These are phyloP conservation scores for western clawed frog (Xenopus tropicalis) DNA, from an alignment of 2,113 vertebrate species.

Conservation along the genomic window DNA sequence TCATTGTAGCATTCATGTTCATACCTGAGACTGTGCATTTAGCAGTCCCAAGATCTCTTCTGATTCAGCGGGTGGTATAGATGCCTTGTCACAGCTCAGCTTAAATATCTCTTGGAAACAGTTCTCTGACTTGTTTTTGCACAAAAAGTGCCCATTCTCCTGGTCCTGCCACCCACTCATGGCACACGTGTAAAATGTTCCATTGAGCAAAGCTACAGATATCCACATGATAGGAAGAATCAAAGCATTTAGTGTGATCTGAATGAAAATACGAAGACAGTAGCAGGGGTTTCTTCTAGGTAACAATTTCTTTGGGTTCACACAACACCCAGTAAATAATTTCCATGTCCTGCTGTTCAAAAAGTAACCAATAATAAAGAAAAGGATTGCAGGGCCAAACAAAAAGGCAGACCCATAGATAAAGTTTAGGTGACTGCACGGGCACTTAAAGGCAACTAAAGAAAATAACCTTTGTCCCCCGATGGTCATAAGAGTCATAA, in stretches of 20 bases:
- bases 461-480: conserved; percentile 85
- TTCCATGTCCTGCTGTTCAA: conserved; percentile 76
- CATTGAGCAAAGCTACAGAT: conserved; percentile 86
- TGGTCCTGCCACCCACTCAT: conserved; percentile 77
- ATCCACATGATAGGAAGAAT: conserved; percentile 90
- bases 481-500: conserved; percentile 84
- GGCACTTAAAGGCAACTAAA: conserved; percentile 87
- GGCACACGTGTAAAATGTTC: conserved; percentile 88
- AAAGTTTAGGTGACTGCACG: conserved; percentile 82
- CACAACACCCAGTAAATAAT: conserved; percentile 88
- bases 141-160: conserved; percentile 66
- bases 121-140: conserved; percentile 66
- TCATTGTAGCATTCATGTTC: too few species aligned
- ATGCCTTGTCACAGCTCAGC: conserved; percentile 74
- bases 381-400: conserved; percentile 78
- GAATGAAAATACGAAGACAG: conserved; percentile 57
- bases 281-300: conserved; percentile 51
- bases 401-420: conserved; percentile 81
- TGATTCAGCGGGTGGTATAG: conserved; percentile 60
- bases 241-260: conserved; percentile 67
- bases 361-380: conserved; percentile 79
- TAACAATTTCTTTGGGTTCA: conserved; percentile 65
- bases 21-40: conserved; percentile 89
- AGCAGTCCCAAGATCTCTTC: conserved; percentile 78
- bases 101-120: conserved; percentile 72